Conservation (phyloP, 2,113 vertebrate species). For the Dasypus novemcinctus region DNA sequence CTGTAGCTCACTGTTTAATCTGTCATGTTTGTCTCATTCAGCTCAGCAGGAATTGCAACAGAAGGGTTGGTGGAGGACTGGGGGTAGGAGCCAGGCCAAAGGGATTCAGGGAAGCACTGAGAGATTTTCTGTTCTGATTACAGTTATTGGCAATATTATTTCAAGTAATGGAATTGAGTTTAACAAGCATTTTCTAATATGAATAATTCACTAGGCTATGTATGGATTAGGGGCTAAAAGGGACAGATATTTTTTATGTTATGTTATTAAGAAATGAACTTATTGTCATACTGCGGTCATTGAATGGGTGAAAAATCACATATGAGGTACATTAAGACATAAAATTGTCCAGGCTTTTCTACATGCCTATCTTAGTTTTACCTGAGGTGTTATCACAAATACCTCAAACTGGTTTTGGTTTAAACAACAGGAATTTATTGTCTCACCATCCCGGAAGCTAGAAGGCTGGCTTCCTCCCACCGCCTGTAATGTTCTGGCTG, state of each 20-base stretch:
- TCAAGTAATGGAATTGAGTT: neutral
- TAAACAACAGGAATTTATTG: too few species aligned
- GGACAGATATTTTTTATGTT: neutral
- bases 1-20: neutral
- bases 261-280: neutral
- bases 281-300: neutral
- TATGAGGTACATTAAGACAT: neutral
- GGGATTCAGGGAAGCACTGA: neutral
- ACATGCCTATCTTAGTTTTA: too few species aligned
- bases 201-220: neutral
- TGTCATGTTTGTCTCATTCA: constrained; percentile 57
- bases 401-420: too few species aligned
- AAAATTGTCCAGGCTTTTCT: constrained; percentile 16
- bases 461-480: too few species aligned
- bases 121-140: neutral
- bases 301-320: neutral
- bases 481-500: too few species aligned
- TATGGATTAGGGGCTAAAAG: neutral
- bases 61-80: constrained; percentile 13
- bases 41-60: constrained; percentile 53
- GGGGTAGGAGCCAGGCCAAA: constrained; percentile 27
- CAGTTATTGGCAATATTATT: neutral
- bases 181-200: neutral
- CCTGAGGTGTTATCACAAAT: too few species aligned
- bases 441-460: too few species aligned